Base-by-base conservation (phyloP, 2,888 invertebrate species). In the Morpho helenor region DNA sequence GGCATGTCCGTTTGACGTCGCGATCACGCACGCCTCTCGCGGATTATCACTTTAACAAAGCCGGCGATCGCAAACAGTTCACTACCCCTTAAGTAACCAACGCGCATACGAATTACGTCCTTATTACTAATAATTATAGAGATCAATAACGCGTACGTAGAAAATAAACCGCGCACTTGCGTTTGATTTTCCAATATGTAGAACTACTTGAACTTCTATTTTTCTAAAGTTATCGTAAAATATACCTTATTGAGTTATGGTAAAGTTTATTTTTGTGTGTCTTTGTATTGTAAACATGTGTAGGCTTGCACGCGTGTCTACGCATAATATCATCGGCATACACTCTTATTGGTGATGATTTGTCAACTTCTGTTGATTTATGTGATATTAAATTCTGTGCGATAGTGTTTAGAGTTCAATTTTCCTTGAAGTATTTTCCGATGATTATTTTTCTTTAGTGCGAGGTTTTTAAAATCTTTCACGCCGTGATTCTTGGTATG, bases 321-420 rank as follows among this genome's bases (percentile, higher is more conserved):
- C 79, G 88, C 88, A 88, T 88, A 88, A 87, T 87, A 82, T 87
- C 82, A 82, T 83, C 77, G 79, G 79, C 82, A 82, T 74, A 82
- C 80, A 82, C 79, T 79, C 69, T 75, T 76, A 77, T 75, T 73
- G 76, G 74, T 76, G 84, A 86, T 88, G 87, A 86, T 85, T 80
- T 87, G 87, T 87, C 87, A 86, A 84, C 81, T 84, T 80, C 75
- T 55, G 49, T 42, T 7, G 2, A n/a, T 41, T 8, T 61, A 64
- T 59, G 50, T 42, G 10, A 77, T 59, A 70, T 67, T 66, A 7
- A 58, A 70, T 74, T 69, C 52, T 77, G 74, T 54, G 0, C 0
- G 7, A 0, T 8, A 8, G 0, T 0, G 0, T 0, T 56, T 70
- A 73, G 56, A 59, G 67, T 65, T 64, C 67, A 43, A 40, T 52